Evolutionary conservation across 2,888 invertebrate genomes (phyloP).

Genomic region (Ectemnius continuus): DNA sequence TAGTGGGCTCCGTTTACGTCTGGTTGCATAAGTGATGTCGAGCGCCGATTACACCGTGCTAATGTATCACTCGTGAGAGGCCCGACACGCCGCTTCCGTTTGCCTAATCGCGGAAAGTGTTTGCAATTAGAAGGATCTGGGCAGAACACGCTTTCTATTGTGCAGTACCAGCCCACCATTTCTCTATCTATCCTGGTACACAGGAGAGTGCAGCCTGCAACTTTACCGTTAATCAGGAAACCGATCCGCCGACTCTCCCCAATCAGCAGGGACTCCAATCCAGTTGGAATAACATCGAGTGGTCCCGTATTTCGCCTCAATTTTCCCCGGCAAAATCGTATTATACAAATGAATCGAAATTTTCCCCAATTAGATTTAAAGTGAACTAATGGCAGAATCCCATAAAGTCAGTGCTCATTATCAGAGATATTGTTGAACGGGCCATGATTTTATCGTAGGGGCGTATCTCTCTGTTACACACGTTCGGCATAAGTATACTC

Average conservation of each 20-base stretch:
- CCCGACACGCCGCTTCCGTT: conserved; percentile 36
- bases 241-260: conserved; percentile 52
- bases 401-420: background rate
- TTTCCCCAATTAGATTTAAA: background rate
- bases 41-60: background rate
- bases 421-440: background rate
- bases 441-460: background rate
- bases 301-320: background rate
- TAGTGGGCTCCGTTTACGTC: too few species aligned
- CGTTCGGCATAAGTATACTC: conserved; percentile 54
- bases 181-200: background rate
- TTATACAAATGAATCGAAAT: background rate
- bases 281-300: too few species aligned
- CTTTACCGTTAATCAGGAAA: conserved; percentile 60
- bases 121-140: too few species aligned
- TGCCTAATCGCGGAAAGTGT: conserved; percentile 26
- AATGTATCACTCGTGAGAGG: conserved; percentile 10
- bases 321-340: background rate
- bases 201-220: conserved; percentile 4
- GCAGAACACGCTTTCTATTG: too few species aligned
- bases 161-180: too few species aligned
- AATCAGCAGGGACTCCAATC: conserved; percentile 13
- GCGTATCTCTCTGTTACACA: background rate
- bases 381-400: background rate
- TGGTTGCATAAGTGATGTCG: too few species aligned